Conservation (phyloP, 2,797 vertebrate species). For the Synanceia verrucosa region DNA sequence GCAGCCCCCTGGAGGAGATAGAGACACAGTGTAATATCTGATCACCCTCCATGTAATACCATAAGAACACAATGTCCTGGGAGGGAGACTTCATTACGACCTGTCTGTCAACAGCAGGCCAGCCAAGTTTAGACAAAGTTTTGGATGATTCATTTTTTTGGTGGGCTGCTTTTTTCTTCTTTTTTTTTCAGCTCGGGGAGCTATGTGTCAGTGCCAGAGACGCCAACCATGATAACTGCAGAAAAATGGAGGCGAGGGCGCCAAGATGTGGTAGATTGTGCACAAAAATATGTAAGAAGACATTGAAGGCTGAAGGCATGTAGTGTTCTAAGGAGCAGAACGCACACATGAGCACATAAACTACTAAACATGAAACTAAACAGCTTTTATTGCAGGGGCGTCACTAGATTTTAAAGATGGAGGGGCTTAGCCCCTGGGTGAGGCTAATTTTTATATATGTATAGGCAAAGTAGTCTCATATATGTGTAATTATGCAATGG, state of each 20-base stretch:
- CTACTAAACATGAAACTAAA: too few species aligned
- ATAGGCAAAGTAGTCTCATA: too few species aligned
- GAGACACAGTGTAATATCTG: conserved; percentile 60
- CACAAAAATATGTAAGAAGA: conserved; percentile 28
- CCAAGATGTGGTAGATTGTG: conserved; percentile 53
- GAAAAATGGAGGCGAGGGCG: conserved; percentile 44
- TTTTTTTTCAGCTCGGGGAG: conserved; percentile 32
- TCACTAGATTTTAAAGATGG: too few species aligned
- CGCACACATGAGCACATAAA: too few species aligned
- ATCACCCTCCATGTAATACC: conserved; percentile 62
- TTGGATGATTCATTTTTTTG: conserved; percentile 62
- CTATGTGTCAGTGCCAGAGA: conserved; percentile 59
- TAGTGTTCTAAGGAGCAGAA: neutral
- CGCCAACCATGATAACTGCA: conserved; percentile 41
- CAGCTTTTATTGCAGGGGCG: too few species aligned
- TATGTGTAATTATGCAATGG: too few species aligned
- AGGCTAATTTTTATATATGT: too few species aligned
- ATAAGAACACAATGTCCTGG: conserved; percentile 55
- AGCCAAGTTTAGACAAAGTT: conserved; percentile 67
- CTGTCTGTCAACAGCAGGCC: conserved; percentile 56
- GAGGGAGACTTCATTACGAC: conserved; percentile 64
- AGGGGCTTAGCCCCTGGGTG: too few species aligned
- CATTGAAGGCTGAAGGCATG: conserved; percentile 28
- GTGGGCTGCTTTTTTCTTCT: conserved; percentile 26
- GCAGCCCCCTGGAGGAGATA: conserved; percentile 41